Conservation (phyloP, 2,797 vertebrate species). For the Orestias chungarensis region DNA sequence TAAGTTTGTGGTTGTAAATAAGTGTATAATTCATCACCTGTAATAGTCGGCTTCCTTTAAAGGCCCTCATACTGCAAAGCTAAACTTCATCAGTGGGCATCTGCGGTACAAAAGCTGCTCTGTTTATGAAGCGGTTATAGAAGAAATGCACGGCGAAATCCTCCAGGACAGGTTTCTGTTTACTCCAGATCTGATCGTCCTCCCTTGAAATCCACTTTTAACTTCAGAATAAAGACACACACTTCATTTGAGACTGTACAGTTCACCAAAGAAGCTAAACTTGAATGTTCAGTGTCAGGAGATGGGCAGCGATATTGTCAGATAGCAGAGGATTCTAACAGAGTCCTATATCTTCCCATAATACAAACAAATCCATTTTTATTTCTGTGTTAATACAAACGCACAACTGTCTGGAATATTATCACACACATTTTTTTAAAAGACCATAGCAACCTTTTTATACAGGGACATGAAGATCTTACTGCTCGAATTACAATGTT, state of each 20-base stretch:
- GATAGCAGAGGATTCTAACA: conserved; percentile 8
- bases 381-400: not conserved
- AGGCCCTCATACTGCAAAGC: conserved; percentile 7
- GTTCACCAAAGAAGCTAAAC: not conserved
- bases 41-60: conserved; percentile 10
- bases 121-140: conserved; percentile 38
- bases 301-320: not conserved
- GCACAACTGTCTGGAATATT: not conserved
- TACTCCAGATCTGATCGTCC: conserved; percentile 19
- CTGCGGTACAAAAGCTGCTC: conserved; percentile 55
- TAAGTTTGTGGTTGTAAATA: conserved; percentile 2
- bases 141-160: conserved; percentile 12
- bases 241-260: conserved; percentile 7
- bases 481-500: not conserved
- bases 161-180: conserved; percentile 1
- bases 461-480: not conserved
- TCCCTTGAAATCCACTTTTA: conserved; percentile 12
- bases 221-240: conserved; percentile 3
- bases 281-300: not conserved
- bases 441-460: not conserved
- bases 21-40: conserved; percentile 20
- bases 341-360: conserved; percentile 25
- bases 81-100: conserved; percentile 8
- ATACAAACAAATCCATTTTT: not conserved
- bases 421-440: conserved; percentile 9